phyloP scores from a whole-genome alignment of 2,797 vertebrate genomes.

The Typhlichthys subterraneus region DNA sequence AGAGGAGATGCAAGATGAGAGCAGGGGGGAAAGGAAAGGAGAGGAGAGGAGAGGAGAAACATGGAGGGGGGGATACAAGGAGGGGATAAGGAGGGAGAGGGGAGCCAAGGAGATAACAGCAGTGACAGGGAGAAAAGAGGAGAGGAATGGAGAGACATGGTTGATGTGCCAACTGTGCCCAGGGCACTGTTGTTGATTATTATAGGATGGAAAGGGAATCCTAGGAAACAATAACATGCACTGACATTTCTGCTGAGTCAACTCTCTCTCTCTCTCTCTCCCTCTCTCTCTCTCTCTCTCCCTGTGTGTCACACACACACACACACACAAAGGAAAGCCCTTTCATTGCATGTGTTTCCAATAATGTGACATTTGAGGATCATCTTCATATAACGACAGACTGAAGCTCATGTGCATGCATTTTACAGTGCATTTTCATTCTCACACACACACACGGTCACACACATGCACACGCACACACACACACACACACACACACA shows the following conservation, averaged over 20 bases:
- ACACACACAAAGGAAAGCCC: neutral
- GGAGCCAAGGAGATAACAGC: neutral
- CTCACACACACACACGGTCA: slow-evolving; percentile 4
- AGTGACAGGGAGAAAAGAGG: slow-evolving; percentile 2
- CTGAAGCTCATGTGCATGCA: neutral
- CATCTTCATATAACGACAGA: too few relatives aligned
- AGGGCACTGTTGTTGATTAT: slow-evolving; percentile 56
- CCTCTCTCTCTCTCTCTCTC: slow-evolving; percentile 4
- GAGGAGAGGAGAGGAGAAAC: neutral
- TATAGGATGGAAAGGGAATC: slow-evolving; percentile 51
- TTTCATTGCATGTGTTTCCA: too few relatives aligned
- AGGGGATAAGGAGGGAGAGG: neutral
- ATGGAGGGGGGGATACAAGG: neutral
- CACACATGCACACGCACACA: slow-evolving; percentile 2
- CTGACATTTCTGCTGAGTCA: slow-evolving; percentile 64
- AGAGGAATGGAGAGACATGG: slow-evolving; percentile 22
- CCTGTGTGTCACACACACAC: neutral
- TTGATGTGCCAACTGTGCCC: slow-evolving; percentile 50
- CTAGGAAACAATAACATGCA: slow-evolving; percentile 48
- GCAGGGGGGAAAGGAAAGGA: slow-evolving; percentile 1
- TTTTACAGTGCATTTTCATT: too few relatives aligned
- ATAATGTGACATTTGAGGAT: too few relatives aligned
- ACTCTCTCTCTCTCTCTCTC: slow-evolving; percentile 49
- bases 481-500: neutral
- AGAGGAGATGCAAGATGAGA: slow-evolving; percentile 20